Evolutionary conservation across 2,113 vertebrate species (phyloP).

Genomic region (Caranx melampygus): DNA sequence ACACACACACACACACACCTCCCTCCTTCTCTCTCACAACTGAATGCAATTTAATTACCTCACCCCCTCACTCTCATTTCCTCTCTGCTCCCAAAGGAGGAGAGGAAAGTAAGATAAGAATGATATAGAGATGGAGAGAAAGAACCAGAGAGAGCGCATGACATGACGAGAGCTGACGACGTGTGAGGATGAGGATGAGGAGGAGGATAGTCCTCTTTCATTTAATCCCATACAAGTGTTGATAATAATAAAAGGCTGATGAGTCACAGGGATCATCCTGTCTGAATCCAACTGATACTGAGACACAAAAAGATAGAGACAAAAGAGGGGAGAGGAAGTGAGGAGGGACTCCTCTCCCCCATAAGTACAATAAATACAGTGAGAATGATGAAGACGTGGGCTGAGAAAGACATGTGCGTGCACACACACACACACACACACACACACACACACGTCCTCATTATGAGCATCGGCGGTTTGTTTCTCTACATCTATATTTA

Average conservation of each 20-base stretch:
- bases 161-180: not conserved
- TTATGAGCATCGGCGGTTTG: not conserved
- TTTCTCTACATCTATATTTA: slow-evolving; percentile 2
- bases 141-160: not conserved
- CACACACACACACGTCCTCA: not conserved
- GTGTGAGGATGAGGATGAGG: slow-evolving; percentile 26
- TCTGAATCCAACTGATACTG: slow-evolving; percentile 21
- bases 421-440: slow-evolving; percentile 8
- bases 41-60: slow-evolving; percentile 66
- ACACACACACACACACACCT: slow-evolving; percentile 14
- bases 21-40: slow-evolving; percentile 10
- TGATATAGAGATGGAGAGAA: slow-evolving; percentile 22
- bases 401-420: no score
- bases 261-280: slow-evolving; percentile 58
- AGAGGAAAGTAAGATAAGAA: slow-evolving; percentile 28
- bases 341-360: not conserved
- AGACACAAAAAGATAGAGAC: not conserved
- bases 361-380: not conserved
- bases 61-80: slow-evolving; percentile 37
- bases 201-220: slow-evolving; percentile 33
- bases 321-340: not conserved
- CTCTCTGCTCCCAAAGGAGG: slow-evolving; percentile 50
- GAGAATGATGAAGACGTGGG: not conserved
- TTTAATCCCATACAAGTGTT: slow-evolving; percentile 50
- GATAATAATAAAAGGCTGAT: slow-evolving; percentile 28